Base-by-base conservation (phyloP, 2,113 vertebrate genomes). In the Tylochromis polylepis region DNA sequence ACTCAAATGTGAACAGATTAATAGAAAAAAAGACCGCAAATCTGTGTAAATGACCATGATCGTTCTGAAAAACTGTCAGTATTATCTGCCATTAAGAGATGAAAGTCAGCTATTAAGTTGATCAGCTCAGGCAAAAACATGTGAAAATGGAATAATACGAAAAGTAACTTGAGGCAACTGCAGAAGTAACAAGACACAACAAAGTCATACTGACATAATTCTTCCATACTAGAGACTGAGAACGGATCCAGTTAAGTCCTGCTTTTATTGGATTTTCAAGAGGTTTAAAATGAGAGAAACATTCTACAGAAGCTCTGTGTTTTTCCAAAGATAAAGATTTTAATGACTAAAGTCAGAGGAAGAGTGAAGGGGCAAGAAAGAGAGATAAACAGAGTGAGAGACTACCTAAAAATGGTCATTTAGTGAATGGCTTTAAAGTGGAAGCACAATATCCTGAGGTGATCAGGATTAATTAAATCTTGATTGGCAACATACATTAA, bases 391-490 rank as follows among this genome's bases (percentile, higher is more conserved):
- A 89, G 43, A 81, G 79, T 0, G 20, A 58, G 58, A 12, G 51
- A 86, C 81, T 22, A 90, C 55, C 83, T 56, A 82, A 83, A 91
- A 87, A 86, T 77, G 84, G 85, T 87, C 67, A 89, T 85, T 93
- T 86, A 78, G 84, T 51, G 18, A 81, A 87, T 83, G 14, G 55
- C 80, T 90, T 88, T 67, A 88, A 90, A 85, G 67, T 80, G 80
- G 83, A 90, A 80, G 85, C 83, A 36, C 79, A 82, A 79, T 78
- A 78, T 49, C 90, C 87, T 3, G 53, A 59, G 86, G 92, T 84
- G 89, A 80, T 65, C 8, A 11, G 84, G 91, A 91, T 92, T 90
- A 93, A 93, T 95, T 92, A 92, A 89, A 90, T 83, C 84, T 60
- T 49, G 57, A 46, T 79, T 8, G 79, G 82, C 41, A 81, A 80